Evolutionary conservation across 2,113 vertebrate species (phyloP), one percentile per base, ranked within the genome.

Genomic region (Pollimyrus isidori): DNA sequence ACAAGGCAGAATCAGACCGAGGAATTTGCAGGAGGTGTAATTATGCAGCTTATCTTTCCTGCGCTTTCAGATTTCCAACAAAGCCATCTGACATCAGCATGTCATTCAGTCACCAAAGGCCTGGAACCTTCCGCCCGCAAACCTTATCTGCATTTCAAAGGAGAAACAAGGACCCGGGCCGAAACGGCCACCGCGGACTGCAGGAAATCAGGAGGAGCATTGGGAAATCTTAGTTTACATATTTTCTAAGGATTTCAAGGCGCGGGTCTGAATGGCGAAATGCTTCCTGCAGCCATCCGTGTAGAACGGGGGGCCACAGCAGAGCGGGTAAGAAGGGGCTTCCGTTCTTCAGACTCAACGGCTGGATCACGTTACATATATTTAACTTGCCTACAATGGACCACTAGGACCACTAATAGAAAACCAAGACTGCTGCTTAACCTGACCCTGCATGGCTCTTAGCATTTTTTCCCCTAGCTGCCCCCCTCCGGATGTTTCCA

Each of bases 401-500:
- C 89, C 88, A 58, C 0, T 76, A 89, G 23, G 35, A 58, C 46
- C 19, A 89, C 88, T 89, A 90, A 89, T 89, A 91, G 89, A 0
- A 86, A 35, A 53, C 58, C 42, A 39, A 19, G 21, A 7, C 46
- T 42, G 17, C 45, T 89, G 23, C 7, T 56, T n/a, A 82, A 53
- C 46, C 49, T n/a, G 92, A 90, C 80, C 69, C 69, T 49, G 6
- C 90, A 83, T 90, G 82, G 65, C 69, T 91, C 76, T 92, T 91
- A 83, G 92, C 35, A 26, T 88, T 89, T 87, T 52, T 49, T 90
- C 90, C 80, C 65, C 3, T 90, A 89, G 49, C 13, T 90, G 56
- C 56, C 91, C 88, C 92, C 92, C 88, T 83, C 92, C 93, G 94
- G 95, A 96, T 93, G 94, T 89, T 48, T 53, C 73, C 84, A 92